Conservation (phyloP, 2,113 vertebrate species). For the human (Homo sapiens) region GRCh38 chr5:171845001-171845500, state of each 20-base stretch:
- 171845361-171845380: background rate
- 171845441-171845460: background rate
- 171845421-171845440: fast-evolving
- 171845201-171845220: background rate
- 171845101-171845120: background rate
- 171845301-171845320: background rate
- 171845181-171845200: background rate
- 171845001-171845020: background rate
- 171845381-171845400: background rate
- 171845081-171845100: background rate
- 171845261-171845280: background rate
- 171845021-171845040: background rate
- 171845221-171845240: background rate
- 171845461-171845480: background rate
- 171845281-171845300: fast-evolving
- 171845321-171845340: background rate
- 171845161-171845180: background rate
- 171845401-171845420: background rate
- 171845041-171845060: background rate
- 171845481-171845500: background rate
- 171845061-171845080: background rate
- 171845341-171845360: background rate
- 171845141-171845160: background rate
- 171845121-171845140: background rate
- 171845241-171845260: background rate